A percentile compares a stretch with the other conserved stretches of the same genome.
Conservation (phyloP, 2,888 invertebrate genomes). For the Erynnis tages region DNA sequence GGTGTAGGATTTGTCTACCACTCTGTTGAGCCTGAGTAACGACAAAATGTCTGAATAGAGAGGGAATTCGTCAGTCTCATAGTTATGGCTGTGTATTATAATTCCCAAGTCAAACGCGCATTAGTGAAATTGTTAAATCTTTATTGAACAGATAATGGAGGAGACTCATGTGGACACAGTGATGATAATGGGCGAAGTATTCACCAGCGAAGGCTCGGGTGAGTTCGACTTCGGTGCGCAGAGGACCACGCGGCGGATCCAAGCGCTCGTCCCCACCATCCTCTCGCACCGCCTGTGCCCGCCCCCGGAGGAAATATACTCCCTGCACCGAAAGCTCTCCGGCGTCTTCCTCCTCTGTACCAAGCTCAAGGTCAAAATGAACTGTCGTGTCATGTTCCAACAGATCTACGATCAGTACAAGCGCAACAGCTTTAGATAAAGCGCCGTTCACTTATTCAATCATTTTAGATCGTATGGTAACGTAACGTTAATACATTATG, state of each 20-base stretch:
- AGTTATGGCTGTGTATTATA: no score
- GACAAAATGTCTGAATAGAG: no score
- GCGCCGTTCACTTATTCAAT: neutral
- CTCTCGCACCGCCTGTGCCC: slow-evolving; percentile 96
- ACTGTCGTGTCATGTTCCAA: slow-evolving; percentile 91
- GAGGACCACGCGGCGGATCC: slow-evolving; percentile 88
- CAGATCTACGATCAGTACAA: slow-evolving; percentile 88
- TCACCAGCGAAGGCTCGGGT: slow-evolving; percentile 84
- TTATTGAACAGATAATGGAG: slow-evolving; percentile 92
- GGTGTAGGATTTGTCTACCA: no score
- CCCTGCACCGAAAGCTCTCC: slow-evolving; percentile 97
- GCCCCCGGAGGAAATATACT: slow-evolving; percentile 99
- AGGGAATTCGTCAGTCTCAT: no score
- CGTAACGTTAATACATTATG: no score
- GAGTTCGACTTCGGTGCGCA: slow-evolving; percentile 96
- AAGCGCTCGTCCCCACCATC: slow-evolving; percentile 95
- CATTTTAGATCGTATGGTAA: neutral
- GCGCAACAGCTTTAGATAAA: slow-evolving; percentile 29
- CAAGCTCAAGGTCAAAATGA: slow-evolving; percentile 90
- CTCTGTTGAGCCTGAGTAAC: no score
- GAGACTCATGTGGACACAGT: slow-evolving; percentile 98
- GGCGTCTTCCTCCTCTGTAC: slow-evolving; percentile 96
- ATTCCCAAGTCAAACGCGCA: no score
- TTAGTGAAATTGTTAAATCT: no score
- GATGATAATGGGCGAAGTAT: slow-evolving; percentile 98